Base-by-base conservation (phyloP, 2,797 vertebrate genomes). In the Chromis chromis region DNA sequence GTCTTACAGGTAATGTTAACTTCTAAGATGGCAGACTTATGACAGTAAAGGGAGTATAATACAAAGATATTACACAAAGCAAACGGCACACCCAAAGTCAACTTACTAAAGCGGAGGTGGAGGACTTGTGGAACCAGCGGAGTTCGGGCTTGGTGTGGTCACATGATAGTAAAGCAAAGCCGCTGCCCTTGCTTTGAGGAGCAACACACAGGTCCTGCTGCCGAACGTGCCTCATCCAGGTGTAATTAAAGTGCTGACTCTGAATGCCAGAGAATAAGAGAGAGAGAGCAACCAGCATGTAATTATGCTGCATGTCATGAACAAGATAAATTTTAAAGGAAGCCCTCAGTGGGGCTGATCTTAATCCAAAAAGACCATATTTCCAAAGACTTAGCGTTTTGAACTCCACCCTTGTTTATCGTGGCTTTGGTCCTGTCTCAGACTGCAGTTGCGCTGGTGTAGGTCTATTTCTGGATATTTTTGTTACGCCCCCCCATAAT, bases 231-330 rank as follows among this genome's bases (percentile, higher is more conserved):
- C 91, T 93, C 91, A 97, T 86, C 98, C 98, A 99, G 11, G 96
- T 98, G 78, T 97, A 97, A 92, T 96, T 98, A 91, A 99, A 98
- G 61, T 93, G 89, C 65, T 98, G 97, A 86, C 66, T 93, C 94
- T 95, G 72, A 75, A 81, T 5, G 59, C 16, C 16, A 67, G 57
- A 56, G 22, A 72, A 48, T 42, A 33, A 74, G 28, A 59, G 14
- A 33, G 14, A 68, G 31, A 8, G 33, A 56, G 61, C 49, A 64
- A 48, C 17, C 48, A 61, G 48, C 24, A 36, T 80, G 33, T 79
- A 79, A 87, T 88, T 68, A 79, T 3, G 27, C 48, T 59, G 7
- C 50, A 73, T 53, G 65, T 24, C 65, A 71, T 56, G 59, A 79
- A 79, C 76, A 71, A 21, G 74, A 59, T 63, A 61, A 39, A 71